Percentiles rank a stretch among this genome's conserved stretches.
Conservation (phyloP, 2,113 vertebrate species). For the Enhydra lutris region DNA sequence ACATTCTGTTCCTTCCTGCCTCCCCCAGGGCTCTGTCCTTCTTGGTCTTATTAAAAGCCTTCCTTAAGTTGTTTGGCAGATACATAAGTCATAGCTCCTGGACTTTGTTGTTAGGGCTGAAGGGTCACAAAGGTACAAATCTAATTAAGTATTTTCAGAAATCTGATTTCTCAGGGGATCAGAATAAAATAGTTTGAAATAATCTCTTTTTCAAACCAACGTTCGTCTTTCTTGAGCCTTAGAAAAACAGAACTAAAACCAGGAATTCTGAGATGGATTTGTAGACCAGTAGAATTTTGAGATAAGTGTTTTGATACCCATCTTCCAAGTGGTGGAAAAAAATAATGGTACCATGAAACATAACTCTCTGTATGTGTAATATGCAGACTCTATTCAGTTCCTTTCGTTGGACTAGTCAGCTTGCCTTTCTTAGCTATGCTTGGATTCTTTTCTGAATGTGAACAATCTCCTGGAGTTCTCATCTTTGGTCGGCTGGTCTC, state of each 20-base stretch:
- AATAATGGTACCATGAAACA: neutral
- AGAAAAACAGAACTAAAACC: constrained; percentile 52
- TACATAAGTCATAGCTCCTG: neutral
- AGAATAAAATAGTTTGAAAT: constrained; percentile 52
- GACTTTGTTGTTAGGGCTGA: neutral
- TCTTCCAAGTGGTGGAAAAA: constrained; percentile 14
- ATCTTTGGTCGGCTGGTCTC: constrained; percentile 53
- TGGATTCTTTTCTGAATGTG: constrained; percentile 34
- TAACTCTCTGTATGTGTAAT: neutral
- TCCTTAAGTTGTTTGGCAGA: constrained; percentile 31
- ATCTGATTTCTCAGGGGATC: constrained; percentile 58
- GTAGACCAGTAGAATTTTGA: constrained; percentile 48
- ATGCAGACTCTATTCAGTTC: neutral
- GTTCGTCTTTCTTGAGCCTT: constrained; percentile 32
- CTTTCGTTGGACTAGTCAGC: neutral
- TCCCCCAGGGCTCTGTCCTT: neutral
- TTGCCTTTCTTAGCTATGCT: constrained; percentile 30
- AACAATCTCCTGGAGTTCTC: constrained; percentile 56
- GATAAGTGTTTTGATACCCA: constrained; percentile 44
- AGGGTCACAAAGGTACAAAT: neutral
- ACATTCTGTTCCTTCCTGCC: neutral
- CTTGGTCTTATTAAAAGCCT: constrained; percentile 11
- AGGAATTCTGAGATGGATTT: constrained; percentile 52
- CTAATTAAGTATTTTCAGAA: constrained; percentile 54
- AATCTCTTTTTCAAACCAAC: constrained; percentile 34